Base-by-base conservation (phyloP, 2,797 vertebrate species). In the Poeciliopsis presidionis region DNA sequence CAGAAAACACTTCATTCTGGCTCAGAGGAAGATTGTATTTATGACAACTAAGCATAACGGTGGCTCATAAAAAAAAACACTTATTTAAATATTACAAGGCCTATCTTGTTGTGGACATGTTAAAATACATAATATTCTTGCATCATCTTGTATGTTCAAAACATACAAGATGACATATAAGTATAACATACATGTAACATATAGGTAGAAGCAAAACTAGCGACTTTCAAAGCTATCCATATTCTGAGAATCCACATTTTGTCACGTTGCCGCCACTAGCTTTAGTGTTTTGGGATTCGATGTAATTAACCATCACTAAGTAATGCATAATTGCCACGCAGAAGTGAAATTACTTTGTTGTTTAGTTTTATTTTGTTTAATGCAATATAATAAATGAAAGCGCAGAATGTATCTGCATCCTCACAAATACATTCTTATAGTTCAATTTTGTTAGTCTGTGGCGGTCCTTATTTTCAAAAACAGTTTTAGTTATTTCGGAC, bases 21-120 rank as follows among this genome's bases (percentile, higher is more conserved):
- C 33, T 36, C 14, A 39, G 33, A 39, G 61, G 33, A 36, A 39
- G 63, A 67, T 12, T 25, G 43, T 33, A 18, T 59, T 30, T 59
- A 30, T 59, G n/a, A 79, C 63, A 57, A 55, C 81, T 79, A 45
- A 65, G 9, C 28, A 22, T 39, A 61, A 33, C 28, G 6, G 2
- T 33, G 57, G 57, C 57, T 61, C 12, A 61, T 16, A 39, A 65
- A 0, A 65, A 39, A 20, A 65, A 20, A 7, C 18, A 22, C 9
- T 30, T 77, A 70, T 8, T 36, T 63, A 33, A 33, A 36, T 33
- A 63, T 63, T 36, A 63, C 8, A 39, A 65, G 8, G 7, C 36
- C 18, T 22, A 65, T 39, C 11, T 43, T 69, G 5, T 25, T 25
- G 39, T 43, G 41, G 65, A 43, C 65, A n/a, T 18, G 22, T 43